These are phyloP conservation scores for Mimumesa dahlbomi DNA, from an alignment of 2,888 invertebrate genomes.

Conservation along the genomic window DNA sequence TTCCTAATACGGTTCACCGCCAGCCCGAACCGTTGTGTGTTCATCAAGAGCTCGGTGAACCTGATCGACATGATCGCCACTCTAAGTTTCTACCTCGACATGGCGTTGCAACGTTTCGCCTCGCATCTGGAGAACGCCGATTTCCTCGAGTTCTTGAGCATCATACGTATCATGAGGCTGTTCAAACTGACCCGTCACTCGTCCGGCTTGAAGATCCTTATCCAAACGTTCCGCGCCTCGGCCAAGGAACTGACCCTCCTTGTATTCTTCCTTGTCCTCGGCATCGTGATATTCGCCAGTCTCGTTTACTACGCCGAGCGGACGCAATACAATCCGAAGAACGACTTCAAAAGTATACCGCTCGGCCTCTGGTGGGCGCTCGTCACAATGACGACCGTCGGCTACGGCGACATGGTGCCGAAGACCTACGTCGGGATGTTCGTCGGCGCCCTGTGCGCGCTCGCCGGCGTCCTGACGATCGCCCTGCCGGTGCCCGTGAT, in stretches of 20 bases:
- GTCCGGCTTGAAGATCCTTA: slow-evolving; percentile 98
- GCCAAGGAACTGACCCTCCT: slow-evolving; percentile 97
- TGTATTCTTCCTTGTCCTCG: slow-evolving; percentile 98
- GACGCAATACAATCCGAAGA: slow-evolving; percentile 96
- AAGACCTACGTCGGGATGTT: slow-evolving; percentile 99
- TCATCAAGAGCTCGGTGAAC: slow-evolving; percentile 97
- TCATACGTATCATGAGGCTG: slow-evolving; percentile 98
- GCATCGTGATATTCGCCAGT: slow-evolving; percentile 97
- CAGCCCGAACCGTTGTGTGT: slow-evolving; percentile 95
- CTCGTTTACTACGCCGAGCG: slow-evolving; percentile 99
- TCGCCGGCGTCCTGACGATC: slow-evolving; percentile 99
- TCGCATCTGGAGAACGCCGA: slow-evolving; percentile 96
- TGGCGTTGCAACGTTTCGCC: slow-evolving; percentile 93
- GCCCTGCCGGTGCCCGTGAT: slow-evolving; percentile 99
- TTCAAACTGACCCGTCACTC: slow-evolving; percentile 98
- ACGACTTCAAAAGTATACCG: slow-evolving; percentile 99
- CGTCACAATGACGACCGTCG: slow-evolving; percentile 99
- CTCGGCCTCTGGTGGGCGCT: slow-evolving; percentile 99
- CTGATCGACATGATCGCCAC: slow-evolving; percentile 99
- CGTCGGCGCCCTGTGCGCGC: slow-evolving; percentile 97
- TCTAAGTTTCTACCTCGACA: slow-evolving; percentile 98
- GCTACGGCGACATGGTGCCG: slow-evolving; percentile 99
- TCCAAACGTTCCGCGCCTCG: slow-evolving; percentile 98
- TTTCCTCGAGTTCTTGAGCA: slow-evolving; percentile 98
- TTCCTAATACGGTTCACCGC: slow-evolving; percentile 96